Conservation (phyloP, 2,888 invertebrate genomes). For the Cyrtodaria siliqua region DNA sequence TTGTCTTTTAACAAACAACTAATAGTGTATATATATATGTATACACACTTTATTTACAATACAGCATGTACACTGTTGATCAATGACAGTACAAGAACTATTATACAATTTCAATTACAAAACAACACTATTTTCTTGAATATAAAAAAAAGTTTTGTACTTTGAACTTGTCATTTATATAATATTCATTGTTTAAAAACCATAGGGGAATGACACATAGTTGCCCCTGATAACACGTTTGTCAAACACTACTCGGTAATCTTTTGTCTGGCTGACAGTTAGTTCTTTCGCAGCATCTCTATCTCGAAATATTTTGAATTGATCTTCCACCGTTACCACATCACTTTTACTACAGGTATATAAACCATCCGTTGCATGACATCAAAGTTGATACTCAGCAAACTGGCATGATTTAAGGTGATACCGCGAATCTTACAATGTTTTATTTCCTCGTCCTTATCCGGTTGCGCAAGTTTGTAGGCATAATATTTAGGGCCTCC, state of each 20-base stretch:
- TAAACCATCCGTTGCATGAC: neutral
- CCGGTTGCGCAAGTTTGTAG: slow-evolving; percentile 3
- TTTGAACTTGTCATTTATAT: too few species aligned
- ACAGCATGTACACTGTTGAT: too few species aligned
- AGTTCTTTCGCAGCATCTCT: neutral
- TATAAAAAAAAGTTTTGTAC: too few species aligned
- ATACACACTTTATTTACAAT: too few species aligned
- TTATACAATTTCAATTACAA: too few species aligned
- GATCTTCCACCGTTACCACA: too few species aligned
- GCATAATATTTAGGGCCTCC: slow-evolving; percentile 34
- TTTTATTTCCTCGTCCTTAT: slow-evolving; percentile 14
- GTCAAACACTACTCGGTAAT: neutral
- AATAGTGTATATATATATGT: too few species aligned
- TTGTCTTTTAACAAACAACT: too few species aligned
- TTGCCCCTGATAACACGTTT: neutral
- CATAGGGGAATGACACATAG: neutral
- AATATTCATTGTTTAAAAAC: neutral
- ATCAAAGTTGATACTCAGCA: neutral
- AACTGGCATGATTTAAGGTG: slow-evolving; percentile 21
- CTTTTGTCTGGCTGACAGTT: neutral
- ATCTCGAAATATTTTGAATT: neutral
- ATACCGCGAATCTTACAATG: slow-evolving; percentile 32
- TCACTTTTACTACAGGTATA: neutral
- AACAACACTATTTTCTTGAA: too few species aligned
- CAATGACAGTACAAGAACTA: too few species aligned